These are phyloP conservation scores for Brotula barbata DNA, from an alignment of 2,797 vertebrate species.

Conservation along the genomic window DNA sequence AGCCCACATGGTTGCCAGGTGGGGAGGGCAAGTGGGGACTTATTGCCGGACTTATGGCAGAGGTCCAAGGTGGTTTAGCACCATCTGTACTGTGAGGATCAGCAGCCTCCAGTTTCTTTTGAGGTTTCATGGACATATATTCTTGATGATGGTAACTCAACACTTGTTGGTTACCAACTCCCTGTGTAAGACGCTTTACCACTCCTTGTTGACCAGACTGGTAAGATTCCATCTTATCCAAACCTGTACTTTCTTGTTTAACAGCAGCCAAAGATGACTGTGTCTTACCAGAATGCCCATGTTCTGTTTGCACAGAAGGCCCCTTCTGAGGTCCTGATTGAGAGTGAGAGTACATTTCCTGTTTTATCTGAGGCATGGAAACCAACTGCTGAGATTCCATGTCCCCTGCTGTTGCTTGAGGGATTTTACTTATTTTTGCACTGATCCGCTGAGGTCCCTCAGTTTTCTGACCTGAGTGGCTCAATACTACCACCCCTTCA, in stretches of 20 bases:
- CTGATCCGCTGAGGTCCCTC: conserved; percentile 94
- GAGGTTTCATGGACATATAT: conserved; percentile 83
- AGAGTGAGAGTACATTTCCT: conserved; percentile 85
- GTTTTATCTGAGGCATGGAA: conserved; percentile 95
- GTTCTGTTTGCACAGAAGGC: conserved; percentile 80
- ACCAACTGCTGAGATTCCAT: conserved; percentile 97
- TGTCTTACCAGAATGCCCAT: conserved; percentile 86
- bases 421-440: conserved; percentile 98
- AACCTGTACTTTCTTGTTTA: conserved; percentile 83
- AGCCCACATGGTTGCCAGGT: conserved; percentile 88
- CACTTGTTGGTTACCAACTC: conserved; percentile 82
- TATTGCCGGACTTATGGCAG: conserved; percentile 88
- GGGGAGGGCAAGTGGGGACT: conserved; percentile 91
- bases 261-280: conserved; percentile 82
- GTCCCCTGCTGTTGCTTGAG: conserved; percentile 92
- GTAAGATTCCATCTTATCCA: conserved; percentile 90
- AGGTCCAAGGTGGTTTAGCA: conserved; percentile 85
- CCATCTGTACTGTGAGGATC: conserved; percentile 87
- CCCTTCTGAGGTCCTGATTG: conserved; percentile 86
- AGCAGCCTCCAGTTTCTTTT: conserved; percentile 86
- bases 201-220: conserved; percentile 85
- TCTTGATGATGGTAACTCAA: conserved; percentile 86
- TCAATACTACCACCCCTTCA: conserved; percentile 94
- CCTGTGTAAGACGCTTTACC: conserved; percentile 86
- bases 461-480: conserved; percentile 95